phyloP scores from a whole-genome alignment of 2,888 invertebrate species.

The Phyllotreta striolata region DNA sequence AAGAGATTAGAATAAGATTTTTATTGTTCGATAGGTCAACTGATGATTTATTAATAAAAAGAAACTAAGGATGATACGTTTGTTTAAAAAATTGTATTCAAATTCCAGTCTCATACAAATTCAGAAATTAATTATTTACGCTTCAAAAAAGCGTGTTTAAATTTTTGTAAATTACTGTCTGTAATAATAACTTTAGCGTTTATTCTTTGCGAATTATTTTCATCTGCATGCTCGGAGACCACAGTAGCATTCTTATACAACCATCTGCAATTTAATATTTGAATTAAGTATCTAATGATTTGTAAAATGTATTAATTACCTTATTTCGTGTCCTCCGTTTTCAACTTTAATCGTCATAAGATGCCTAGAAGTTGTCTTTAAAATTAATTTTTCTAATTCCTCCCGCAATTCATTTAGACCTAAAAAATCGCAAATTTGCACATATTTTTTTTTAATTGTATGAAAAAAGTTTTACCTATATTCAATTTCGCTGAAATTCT shows the following conservation, averaged over 20 bases:
- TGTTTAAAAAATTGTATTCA: not conserved
- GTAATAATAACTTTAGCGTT: constrained; percentile 46
- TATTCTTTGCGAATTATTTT: constrained; percentile 41
- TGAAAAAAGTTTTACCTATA: constrained; percentile 41
- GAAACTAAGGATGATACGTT: not conserved
- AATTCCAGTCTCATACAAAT: not conserved
- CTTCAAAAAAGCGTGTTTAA: constrained; percentile 47
- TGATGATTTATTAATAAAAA: not conserved
- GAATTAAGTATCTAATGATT: not conserved
- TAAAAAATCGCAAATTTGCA: not conserved
- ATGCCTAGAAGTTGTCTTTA: constrained; percentile 39
- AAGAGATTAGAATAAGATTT: constrained; percentile 1
- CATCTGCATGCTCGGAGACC: constrained; percentile 41
- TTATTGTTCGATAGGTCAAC: not conserved
- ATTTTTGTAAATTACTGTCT: constrained; percentile 43
- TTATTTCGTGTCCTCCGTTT: constrained; percentile 48
- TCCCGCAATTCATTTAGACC: not conserved
- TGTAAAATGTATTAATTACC: constrained; percentile 32
- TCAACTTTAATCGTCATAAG: constrained; percentile 44
- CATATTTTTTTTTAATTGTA: not conserved
- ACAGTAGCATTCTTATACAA: constrained; percentile 49
- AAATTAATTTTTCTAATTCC: not conserved
- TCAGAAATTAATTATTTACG: constrained; percentile 1
- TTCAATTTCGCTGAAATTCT: constrained; percentile 57
- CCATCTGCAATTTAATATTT: constrained; percentile 42